Conservation (phyloP, 2,797 vertebrate species). For the Taeniopygia guttata region DNA sequence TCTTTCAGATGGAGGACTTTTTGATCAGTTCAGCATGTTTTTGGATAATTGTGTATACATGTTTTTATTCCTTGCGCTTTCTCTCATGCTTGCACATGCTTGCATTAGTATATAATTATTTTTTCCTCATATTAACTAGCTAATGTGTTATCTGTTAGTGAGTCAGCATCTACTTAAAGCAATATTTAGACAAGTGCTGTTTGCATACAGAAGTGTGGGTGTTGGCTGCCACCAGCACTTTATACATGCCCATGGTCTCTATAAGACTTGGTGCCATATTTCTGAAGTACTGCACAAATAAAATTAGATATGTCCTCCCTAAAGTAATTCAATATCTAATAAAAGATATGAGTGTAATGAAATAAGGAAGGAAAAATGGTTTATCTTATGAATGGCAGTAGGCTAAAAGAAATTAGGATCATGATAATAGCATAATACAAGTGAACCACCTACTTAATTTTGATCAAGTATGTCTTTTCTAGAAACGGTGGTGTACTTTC, state of each 20-base stretch:
- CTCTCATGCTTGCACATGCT: rapidly evolving
- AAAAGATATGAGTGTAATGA: neutral
- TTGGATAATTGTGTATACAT: neutral
- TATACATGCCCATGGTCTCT: neutral
- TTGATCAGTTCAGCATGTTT: neutral
- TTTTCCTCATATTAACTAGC: neutral
- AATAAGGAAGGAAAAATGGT: neutral
- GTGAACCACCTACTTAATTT: neutral
- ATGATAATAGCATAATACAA: neutral
- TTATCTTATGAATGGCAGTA: neutral
- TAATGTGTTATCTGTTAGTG: neutral
- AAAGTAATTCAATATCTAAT: neutral
- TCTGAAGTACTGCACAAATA: neutral
- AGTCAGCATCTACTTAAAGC: neutral
- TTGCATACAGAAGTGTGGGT: neutral
- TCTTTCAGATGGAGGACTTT: neutral
- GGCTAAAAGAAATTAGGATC: neutral
- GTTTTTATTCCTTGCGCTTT: neutral
- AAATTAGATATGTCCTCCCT: neutral
- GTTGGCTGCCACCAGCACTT: neutral
- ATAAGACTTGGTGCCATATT: neutral
- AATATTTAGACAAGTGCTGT: neutral
- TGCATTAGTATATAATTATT: neutral
- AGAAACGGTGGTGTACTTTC: neutral
- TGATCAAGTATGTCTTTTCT: neutral